phyloP scores from a whole-genome alignment of 2,113 vertebrate species.

The Pongo pygmaeus region DNA sequence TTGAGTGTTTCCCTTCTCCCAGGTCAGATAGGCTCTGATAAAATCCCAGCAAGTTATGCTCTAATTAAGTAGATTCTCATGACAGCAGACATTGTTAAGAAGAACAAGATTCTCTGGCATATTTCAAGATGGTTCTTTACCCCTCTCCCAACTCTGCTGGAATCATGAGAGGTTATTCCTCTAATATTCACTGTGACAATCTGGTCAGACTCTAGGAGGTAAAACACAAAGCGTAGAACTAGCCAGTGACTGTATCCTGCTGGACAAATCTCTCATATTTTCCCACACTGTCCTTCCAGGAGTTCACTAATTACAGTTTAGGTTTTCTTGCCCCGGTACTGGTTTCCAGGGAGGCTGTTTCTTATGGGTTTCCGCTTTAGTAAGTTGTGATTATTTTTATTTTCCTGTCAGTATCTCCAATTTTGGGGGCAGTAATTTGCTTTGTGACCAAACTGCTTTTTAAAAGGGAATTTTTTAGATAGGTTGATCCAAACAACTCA shows the following conservation, averaged over 20 bases:
- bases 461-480: background rate
- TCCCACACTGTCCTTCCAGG: background rate
- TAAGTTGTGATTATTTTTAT: too few species aligned
- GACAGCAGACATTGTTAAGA: background rate
- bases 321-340: too few species aligned
- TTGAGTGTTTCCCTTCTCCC: too few species aligned
- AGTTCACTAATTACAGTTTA: background rate
- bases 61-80: background rate
- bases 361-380: too few species aligned
- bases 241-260: background rate
- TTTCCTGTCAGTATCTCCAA: too few species aligned
- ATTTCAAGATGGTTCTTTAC: too few species aligned
- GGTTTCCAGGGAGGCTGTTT: too few species aligned
- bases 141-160: background rate
- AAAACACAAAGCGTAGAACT: background rate
- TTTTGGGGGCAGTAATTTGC: too few species aligned
- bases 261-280: background rate
- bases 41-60: background rate
- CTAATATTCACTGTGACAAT: background rate
- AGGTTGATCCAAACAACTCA: background rate
- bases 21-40: too few species aligned
- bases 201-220: background rate
- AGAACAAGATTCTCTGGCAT: too few species aligned
- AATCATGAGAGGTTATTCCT: background rate
- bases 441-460: background rate